phyloP scores from a whole-genome alignment of 2,888 invertebrate genomes.

The Amblyteles armatorius region DNA sequence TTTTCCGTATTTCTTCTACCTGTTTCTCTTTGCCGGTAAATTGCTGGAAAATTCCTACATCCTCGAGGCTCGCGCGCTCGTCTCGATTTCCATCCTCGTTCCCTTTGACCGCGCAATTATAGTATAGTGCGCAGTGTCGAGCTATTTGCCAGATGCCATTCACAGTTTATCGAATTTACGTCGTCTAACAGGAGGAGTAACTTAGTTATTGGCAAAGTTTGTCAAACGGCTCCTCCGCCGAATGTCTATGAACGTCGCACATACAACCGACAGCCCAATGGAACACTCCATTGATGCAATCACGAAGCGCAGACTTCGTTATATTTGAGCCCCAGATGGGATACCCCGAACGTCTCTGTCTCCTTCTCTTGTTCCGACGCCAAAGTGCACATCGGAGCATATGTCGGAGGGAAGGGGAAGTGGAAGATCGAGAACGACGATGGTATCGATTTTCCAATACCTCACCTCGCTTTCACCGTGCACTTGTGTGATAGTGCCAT shows the following conservation, averaged over 20 bases:
- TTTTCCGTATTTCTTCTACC: background rate
- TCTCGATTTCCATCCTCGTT: background rate
- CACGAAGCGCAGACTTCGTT: conserved; percentile 29
- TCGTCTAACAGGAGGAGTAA: conserved; percentile 18
- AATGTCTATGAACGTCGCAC: conserved; percentile 18
- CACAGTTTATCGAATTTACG: conserved; percentile 18
- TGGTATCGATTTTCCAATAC: conserved; percentile 49
- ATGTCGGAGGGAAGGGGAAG: background rate
- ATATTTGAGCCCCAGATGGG: conserved; percentile 19
- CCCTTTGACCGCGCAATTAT: background rate
- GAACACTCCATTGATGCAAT: conserved; percentile 45
- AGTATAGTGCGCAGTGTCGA: conserved; percentile 6
- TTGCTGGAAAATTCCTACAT: no score
- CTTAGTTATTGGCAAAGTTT: conserved; percentile 58
- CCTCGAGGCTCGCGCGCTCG: no score
- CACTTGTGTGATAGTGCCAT: conserved; percentile 8
- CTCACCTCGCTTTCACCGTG: conserved; percentile 16
- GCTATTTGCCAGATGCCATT: conserved; percentile 31
- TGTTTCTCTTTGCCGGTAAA: background rate
- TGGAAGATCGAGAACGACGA: conserved; percentile 34
- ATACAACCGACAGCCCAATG: conserved; percentile 13
- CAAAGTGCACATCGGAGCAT: conserved; percentile 10
- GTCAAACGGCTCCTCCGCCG: conserved; percentile 47
- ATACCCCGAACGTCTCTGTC: background rate
- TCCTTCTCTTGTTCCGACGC: background rate